Evolutionary conservation across 2,113 vertebrate genomes (phyloP).

Genomic region (Leptobrachium ailaonicum): DNA sequence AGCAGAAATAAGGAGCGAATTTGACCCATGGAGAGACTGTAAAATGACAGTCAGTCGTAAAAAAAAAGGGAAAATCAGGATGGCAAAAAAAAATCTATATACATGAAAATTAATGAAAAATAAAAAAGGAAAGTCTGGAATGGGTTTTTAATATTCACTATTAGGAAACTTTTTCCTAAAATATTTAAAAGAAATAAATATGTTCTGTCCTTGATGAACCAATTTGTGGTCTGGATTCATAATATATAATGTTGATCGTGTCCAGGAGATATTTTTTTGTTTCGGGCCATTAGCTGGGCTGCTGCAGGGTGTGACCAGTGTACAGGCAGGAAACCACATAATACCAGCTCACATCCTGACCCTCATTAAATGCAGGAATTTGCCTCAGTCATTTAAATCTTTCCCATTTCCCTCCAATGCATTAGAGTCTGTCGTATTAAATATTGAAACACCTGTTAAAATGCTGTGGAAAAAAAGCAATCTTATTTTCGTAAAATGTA

Average conservation of each 20-base stretch:
- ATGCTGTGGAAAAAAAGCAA: no score
- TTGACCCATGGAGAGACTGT: no score
- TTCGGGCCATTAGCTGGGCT: slow-evolving; percentile 26
- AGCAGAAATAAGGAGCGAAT: no score
- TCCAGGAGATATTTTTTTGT: slow-evolving; percentile 10
- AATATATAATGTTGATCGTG: slow-evolving; percentile 11
- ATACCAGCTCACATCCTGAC: slow-evolving; percentile 35
- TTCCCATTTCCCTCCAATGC: not conserved
- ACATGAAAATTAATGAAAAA: not conserved
- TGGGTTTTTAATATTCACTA: slow-evolving; percentile 19
- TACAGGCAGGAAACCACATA: slow-evolving; percentile 19
- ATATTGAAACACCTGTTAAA: not conserved
- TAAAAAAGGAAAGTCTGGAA: not conserved
- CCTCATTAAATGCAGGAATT: slow-evolving; percentile 26
- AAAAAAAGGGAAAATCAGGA: no score
- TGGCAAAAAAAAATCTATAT: no score
- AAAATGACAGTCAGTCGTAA: no score
- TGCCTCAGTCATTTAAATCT: not conserved
- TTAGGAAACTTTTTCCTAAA: slow-evolving; percentile 11
- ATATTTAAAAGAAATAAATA: slow-evolving; percentile 31
- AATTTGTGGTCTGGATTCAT: slow-evolving; percentile 3
- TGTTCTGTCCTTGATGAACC: slow-evolving; percentile 2
- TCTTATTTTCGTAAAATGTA: no score
- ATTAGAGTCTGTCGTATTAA: not conserved
- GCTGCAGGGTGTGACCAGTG: slow-evolving; percentile 32